Base-by-base conservation (phyloP, 2,113 vertebrate species). In the Zapus hudsonius region DNA sequence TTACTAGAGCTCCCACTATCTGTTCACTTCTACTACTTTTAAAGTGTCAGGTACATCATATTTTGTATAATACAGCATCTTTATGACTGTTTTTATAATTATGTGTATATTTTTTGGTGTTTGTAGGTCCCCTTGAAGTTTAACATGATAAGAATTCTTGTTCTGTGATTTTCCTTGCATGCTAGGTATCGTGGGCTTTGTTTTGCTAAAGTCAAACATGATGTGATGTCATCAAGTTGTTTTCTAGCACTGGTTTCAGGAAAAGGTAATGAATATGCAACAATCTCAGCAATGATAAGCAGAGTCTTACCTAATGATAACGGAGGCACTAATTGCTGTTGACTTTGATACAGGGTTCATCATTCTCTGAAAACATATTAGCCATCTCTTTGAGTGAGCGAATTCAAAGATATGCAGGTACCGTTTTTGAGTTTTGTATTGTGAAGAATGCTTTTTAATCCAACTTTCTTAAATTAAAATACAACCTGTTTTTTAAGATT, bases 311-410 rank as follows among this genome's bases (percentile, higher is more conserved):
- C 55, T 67, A 61, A 84, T 72, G 40, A 75, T 81, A 22, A 94
- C 66, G 85, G 95, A 67, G 7, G 23, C 12, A 91, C 20, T 87
- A 86, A 85, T 80, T 88, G 25, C 91, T 92, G n/a, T 57, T 15
- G 84, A n/a, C 29, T 19, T 94, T 78, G 25, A 67, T 44, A 63
- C 33, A 52, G 10, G 42, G 17, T 87, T 93, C 22, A 80, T 23
- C 88, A 67, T 57, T 59, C 13, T 67, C 27, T 89, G 61, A 74
- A 88, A 94, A 94, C 79, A 78, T n/a, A 52, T 76, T 87, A 72
- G 25, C 15, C 4, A 82, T 5, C 1, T 13, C 17, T 59, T 10
- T n/a, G 13, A 87, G 36, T 70, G 33, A 89, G 85, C 59, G 76
- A 73, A 90, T 1, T 52, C 20, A 67, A 87, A 87, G 59, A 92